Evolutionary conservation across 1,140 invertebrate genomes (phyloP).

Genomic region (Odontomachus brunneus): DNA sequence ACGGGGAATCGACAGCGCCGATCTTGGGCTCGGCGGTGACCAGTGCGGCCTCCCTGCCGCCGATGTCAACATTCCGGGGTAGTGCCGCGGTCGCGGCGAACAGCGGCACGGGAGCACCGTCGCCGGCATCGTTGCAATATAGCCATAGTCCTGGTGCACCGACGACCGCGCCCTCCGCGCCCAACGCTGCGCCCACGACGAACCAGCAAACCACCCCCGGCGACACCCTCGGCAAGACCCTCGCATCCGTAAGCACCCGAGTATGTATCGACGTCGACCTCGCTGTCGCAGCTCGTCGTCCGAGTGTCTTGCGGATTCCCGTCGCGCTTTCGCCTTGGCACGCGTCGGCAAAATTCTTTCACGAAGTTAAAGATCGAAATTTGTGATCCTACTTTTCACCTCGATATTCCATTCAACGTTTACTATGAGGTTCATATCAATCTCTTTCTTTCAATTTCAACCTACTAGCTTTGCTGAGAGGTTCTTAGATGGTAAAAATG

Average conservation of each 20-base stretch:
- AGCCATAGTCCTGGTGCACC: constrained; percentile 85
- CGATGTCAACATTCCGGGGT: constrained; percentile 96
- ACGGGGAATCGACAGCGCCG: constrained; percentile 82
- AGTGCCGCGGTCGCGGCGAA: constrained; percentile 84
- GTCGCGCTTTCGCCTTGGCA: too few species aligned
- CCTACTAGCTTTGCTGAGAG: too few species aligned
- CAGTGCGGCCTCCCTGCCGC: constrained; percentile 91
- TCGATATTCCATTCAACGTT: too few species aligned
- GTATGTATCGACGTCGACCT: constrained; percentile 70
- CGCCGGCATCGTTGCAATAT: constrained; percentile 87
- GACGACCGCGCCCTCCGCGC: constrained; percentile 83
- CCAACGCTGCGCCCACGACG: constrained; percentile 85
- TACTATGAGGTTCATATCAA: too few species aligned
- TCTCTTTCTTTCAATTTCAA: too few species aligned
- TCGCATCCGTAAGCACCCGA: constrained; percentile 88
- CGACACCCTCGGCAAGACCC: constrained; percentile 92
- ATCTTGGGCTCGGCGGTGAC: constrained; percentile 86
- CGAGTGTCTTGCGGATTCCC: not conserved
- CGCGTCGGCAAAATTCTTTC: too few species aligned
- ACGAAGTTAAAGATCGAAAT: too few species aligned
- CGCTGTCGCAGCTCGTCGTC: not conserved
- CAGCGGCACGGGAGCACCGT: constrained; percentile 85
- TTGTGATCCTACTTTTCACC: too few species aligned
- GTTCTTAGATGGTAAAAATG: too few species aligned
- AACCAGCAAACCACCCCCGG: constrained; percentile 86